Evolutionary conservation across 2,888 invertebrate genomes (phyloP), one percentile per base, ranked within the genome.

Genomic region (Parthenolecanium corni): DNA sequence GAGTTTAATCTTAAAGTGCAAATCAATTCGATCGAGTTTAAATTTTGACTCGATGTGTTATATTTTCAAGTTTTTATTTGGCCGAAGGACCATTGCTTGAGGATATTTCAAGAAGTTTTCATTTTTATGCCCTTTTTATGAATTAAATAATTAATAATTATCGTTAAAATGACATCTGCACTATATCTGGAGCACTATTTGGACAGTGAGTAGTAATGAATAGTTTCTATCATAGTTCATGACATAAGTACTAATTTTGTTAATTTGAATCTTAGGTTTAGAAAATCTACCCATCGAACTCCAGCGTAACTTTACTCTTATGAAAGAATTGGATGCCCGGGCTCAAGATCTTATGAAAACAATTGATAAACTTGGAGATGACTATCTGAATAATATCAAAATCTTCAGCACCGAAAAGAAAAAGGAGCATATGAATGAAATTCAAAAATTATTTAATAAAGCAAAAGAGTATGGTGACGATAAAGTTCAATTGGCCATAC

Each of bases 391-490:
- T 68, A 84, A 81, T 71, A 80, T 86, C 58, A 83, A 85, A 68
- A 81, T 79, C 69, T 79, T 86, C 74, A 78, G 82, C 31, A 76
- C 81, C 1, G 92, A 93, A 65, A 86, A 88, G 67, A 84, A 86
- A 68, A 86, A 88, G 70, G 89, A 91, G 69, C 84, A 89, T 69
- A 78, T 92, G 64, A 82, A 84, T 66, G 84, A 85, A 66, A 93
- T 95, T 69, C 86, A 91, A 73, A 86, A 85, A 65, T 76, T 90
- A 64, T 96, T 94, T 71, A 88, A 89, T 69, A 94, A 93, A 75
- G 93, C 94, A 14, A 91, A 91, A 71, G 94, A 94, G 72, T 93
- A 90, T 73, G 93, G 93, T 2, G 96, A 96, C 72, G 95, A 96
- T 71, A 97, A 97, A 77, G 95, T 97, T 36, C 92, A 94, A 73